Conservation (phyloP, 2,113 vertebrate species). For the Platysteira castanea region DNA sequence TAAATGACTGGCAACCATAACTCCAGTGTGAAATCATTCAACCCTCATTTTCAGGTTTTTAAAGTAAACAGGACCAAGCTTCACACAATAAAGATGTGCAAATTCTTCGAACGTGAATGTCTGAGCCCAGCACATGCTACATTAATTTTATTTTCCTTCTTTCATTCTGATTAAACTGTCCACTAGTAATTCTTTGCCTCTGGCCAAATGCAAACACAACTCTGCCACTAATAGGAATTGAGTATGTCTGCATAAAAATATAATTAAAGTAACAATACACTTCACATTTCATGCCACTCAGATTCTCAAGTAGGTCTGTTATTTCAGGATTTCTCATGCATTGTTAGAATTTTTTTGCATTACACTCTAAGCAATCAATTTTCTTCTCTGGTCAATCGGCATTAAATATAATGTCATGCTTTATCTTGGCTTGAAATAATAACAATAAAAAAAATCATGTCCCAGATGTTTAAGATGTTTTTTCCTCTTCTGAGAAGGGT, state of each 20-base stretch:
- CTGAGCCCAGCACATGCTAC: conserved; percentile 41
- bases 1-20: not conserved
- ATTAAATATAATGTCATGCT: not conserved
- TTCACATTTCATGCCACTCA: conserved; percentile 54
- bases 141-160: conserved; percentile 67
- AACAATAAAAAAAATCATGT: not conserved
- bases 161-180: conserved; percentile 69
- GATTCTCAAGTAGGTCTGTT: conserved; percentile 11
- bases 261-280: conserved; percentile 59
- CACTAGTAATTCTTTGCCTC: conserved; percentile 66
- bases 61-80: conserved; percentile 17
- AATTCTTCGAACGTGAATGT: conserved; percentile 23
- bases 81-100: conserved; percentile 39
- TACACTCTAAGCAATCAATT: not conserved
- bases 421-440: not conserved
- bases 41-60: conserved; percentile 18
- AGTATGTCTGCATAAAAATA: conserved; percentile 51
- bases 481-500: not conserved
- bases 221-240: conserved; percentile 60
- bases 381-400: not conserved
- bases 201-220: conserved; percentile 44
- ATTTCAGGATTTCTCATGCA: conserved; percentile 30
- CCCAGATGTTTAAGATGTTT: not conserved
- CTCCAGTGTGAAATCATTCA: not conserved
- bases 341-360: conserved; percentile 23